Evolutionary conservation across 1,140 invertebrate genomes (phyloP), one percentile per base, ranked within the genome.

Genomic region (Bombus confusus): DNA sequence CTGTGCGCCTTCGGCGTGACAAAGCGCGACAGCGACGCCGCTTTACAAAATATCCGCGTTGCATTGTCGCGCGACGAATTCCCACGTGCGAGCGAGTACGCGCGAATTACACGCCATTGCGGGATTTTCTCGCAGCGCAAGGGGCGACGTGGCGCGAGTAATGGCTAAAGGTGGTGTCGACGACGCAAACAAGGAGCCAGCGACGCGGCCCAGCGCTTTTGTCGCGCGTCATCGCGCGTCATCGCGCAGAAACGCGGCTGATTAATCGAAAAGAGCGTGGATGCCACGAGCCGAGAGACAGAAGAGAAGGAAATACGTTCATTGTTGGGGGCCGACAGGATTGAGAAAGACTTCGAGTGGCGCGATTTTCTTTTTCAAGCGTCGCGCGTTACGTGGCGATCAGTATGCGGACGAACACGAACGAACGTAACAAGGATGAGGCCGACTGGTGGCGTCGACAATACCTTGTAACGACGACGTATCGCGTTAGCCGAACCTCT

Each of bases 11-110:
- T 31, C 47, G 71, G 85, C 8, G 2, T 6, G 62, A 74, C n/a
- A 86, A 86, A 89, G 43, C 28, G 71, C 39, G 66, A 10, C 41
- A 31, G 31, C 37, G 52, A 52, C 72, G 47, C 18, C 31, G 64
- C 85, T 81, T 81, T 69, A 77, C 28, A 83, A 86, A 86, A 82
- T 66, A 57, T 74, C 57, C 69, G 69, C 37, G 59, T 10, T 13
- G 83, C 31, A 85, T 85, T 85, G 66, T 85, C 37, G 12, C 80
- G 6, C 43, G 41, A 22, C 34, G 37, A 80, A 87, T 87, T 87
- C 86, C 86, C 86, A 74, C 76, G 62, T 68, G 86, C 57, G 75
- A 39, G 4, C 18, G 2, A 28, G 43, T 62, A 15, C 68, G 75
- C 59, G 13, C 66, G 47, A 57, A 25, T 25, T 59, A n/a, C 34